Conservation (phyloP, 2,888 invertebrate genomes). For the Platycheirus albimanus region DNA sequence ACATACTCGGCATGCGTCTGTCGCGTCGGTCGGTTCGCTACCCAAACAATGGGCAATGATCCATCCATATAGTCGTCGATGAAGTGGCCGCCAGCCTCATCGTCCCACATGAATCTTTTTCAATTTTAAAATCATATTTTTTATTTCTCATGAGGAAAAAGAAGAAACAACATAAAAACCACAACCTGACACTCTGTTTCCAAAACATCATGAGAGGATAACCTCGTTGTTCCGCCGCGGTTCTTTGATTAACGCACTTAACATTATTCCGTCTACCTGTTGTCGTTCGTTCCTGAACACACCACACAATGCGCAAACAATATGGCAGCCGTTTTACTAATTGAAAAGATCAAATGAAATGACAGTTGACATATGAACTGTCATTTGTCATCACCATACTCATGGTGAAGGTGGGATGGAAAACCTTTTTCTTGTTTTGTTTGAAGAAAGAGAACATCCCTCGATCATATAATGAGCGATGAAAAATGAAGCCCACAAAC, state of each 20-base stretch:
- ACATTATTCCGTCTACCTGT: conserved; percentile 59
- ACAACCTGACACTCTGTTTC: conserved; percentile 48
- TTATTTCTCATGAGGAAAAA: background rate
- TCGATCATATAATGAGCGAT: conserved; percentile 68
- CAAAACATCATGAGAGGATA: conserved; percentile 35
- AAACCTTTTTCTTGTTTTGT: conserved; percentile 25
- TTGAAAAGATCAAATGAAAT: conserved; percentile 55
- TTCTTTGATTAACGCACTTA: conserved; percentile 56
- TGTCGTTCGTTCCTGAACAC: too few relatives aligned
- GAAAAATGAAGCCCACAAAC: conserved; percentile 39
- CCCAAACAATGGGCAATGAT: conserved; percentile 41
- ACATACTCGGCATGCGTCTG: conserved; percentile 25
- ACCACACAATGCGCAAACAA: conserved; percentile 13
- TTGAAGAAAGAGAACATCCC: background rate
- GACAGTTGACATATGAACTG: conserved; percentile 63
- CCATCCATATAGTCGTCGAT: too few relatives aligned
- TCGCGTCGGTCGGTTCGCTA: conserved; percentile 1
- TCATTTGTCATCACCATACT: conserved; percentile 69
- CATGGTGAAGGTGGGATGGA: conserved; percentile 15
- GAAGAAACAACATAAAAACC: conserved; percentile 2
- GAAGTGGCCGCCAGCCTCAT: too few relatives aligned
- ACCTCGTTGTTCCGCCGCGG: conserved; percentile 1
- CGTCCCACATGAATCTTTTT: conserved; percentile 23
- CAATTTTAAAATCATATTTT: conserved; percentile 27
- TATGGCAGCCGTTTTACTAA: conserved; percentile 31